Evolutionary conservation across 2,888 invertebrate genomes (phyloP), one percentile per base, ranked within the genome.

Genomic region (Andrena fulva): DNA sequence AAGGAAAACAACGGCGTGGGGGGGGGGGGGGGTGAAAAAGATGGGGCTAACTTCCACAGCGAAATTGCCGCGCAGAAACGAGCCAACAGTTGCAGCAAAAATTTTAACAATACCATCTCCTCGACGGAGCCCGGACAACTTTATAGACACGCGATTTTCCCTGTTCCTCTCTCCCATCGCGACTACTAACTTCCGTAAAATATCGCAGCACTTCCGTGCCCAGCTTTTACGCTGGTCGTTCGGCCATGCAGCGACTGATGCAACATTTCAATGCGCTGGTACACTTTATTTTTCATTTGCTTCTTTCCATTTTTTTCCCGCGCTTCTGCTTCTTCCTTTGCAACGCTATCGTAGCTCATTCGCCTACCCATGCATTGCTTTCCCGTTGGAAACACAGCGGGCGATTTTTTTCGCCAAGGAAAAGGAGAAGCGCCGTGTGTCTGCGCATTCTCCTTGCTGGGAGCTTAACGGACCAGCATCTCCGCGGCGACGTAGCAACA

Each of bases 71-170:
- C 12, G 10, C 16, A 27, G 63, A 31, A 71, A 59, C 42, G 60
- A 54, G 42, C 16, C 31, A 27, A 54, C 35, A 52, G 74, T 50
- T n/a, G 56, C 50, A 66, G 70, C 64, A 64, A 69, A 75, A 75
- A 75, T 75, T 69, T 75, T 20, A 59, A 64, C 64, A n/a, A 69
- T 66, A 68, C 59, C 35, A 50, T 42, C 7, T 29, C 42, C 20
- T 2, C 10, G 7, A n/a, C 27, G 7, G 6, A 7, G 8, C 27
- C 3, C n/a, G 12, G 4, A 29, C 16, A 33, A 31, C 20, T 54
- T 24, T 54, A 20, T 35, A 35, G 12, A 68, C 20, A 62, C 3
- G 31, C 20, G 27, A 63, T 31, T 24, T 24, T 10, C 50, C 59
- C 24, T 35, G 10, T 63, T 8, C 59, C 24, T 27, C 56, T 24